These are phyloP conservation scores for Prinia subflava DNA, from an alignment of 2,113 vertebrate species.

Conservation along the genomic window DNA sequence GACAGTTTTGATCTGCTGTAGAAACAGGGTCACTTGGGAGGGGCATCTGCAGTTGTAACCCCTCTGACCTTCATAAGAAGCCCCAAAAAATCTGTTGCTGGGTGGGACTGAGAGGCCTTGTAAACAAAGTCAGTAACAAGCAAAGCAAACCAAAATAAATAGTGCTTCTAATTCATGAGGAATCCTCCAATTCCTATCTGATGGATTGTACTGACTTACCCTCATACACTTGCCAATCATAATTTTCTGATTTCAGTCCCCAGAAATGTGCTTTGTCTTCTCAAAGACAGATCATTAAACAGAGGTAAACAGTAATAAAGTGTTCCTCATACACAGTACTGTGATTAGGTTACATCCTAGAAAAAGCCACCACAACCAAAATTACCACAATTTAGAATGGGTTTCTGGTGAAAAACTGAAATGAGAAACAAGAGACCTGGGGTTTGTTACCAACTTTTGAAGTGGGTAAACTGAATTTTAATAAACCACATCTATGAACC, in stretches of 20 bases:
- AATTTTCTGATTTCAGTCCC: background rate
- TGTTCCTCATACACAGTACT: background rate
- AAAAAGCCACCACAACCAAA: background rate
- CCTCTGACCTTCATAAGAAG: background rate
- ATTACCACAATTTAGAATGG: background rate
- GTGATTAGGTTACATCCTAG: conserved; percentile 19
- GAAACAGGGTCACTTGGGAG: background rate
- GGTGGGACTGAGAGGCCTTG: background rate
- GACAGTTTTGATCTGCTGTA: background rate
- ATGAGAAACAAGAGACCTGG: background rate
- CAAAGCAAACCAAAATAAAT: background rate
- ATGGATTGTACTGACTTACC: background rate
- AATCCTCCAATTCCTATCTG: background rate
- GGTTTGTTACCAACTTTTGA: background rate
- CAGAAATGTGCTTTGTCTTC: background rate
- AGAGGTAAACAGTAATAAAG: conserved; percentile 27
- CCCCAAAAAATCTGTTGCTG: background rate
- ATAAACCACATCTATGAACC: background rate
- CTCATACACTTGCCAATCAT: background rate
- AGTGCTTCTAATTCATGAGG: background rate
- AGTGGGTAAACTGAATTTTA: background rate
- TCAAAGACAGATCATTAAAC: conserved; percentile 17
- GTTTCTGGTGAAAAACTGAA: background rate
- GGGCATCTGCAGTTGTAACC: background rate
- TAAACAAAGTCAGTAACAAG: background rate